Base-by-base conservation (phyloP, 2,113 vertebrate genomes). In the Lagopus leucura region DNA sequence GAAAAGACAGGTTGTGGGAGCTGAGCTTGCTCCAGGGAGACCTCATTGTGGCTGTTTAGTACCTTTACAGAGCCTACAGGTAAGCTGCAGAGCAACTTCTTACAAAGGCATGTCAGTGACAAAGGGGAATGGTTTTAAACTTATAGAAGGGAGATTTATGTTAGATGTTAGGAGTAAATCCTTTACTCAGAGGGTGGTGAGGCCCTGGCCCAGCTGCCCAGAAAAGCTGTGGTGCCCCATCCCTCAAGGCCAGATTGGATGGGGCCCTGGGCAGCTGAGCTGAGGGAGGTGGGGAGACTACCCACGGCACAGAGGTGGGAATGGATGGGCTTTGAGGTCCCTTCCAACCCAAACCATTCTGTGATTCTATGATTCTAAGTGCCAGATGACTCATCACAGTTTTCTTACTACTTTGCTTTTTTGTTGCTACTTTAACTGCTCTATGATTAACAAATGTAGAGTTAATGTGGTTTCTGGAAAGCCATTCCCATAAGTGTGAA, bases 401-500 rank as follows among this genome's bases (percentile, higher is more conserved):
- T 52, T 71, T n/a, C 17, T 60, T 25, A 11, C 38, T 60, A 3
- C 15, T 58, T 80, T 75, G 34, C 80, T 13, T 8, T 64, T n/a
- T 21, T 52, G n/a, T 57, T 50, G 28, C 25, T 67, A 20, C 21
- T 43, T 80, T n/a, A 72, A 60, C 36, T 17, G 42, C 27, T 13
- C 42, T 40, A 10, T 0, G 0, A 47, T 38, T 32, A 54, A 63
- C 10, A 48, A 10, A 38, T 8, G 13, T 66, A 52, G 36, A 63
- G 30, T 30, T 40, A 36, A 6, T 0, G 20, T 30, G 25, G 64
- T 19, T 42, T 30, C 30, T 11, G 28, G 24, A 40, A 75, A 32
- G 47, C 13, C 18, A 82, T 3, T 25, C 22, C 14, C 47, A 7
- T 47, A 4, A 10, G 30, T 4, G 1, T 0, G 2, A 58, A 43